Evolutionary conservation across 2,113 vertebrate species (phyloP), one percentile per base, ranked within the genome.

Genomic region (Myrmecophaga tridactyla): DNA sequence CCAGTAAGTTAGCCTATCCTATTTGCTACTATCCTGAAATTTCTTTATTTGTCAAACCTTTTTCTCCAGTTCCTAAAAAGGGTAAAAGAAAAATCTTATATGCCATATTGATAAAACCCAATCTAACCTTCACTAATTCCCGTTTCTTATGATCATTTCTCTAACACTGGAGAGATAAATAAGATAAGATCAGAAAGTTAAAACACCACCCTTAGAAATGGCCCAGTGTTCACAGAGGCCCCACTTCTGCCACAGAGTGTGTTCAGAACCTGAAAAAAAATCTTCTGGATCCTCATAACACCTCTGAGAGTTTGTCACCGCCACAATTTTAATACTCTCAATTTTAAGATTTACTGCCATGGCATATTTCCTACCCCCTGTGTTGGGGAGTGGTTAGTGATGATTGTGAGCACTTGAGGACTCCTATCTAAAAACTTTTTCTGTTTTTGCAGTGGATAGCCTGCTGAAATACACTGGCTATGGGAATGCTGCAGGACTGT

Each of bases 391-490:
- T 65, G 31, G 36, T 56, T 21, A 23, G 13, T 36, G 34, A 62
- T 62, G 76, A 60, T 36, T 31, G 36, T 69, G 43, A 34, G 43
- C 31, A n/a, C 70, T 46, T 29, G n/a, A 23, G 75, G 86, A 53
- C 41, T 27, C 89, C 75, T 92, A 34, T 92, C 97, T 97, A n/a
- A 96, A 96, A 80, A 31, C 92, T 90, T 96, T 17, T 90, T 98
- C 41, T 98, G 51, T 97, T 94, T 97, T 98, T 97, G 96, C 97
- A 99, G 99, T 99, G 81, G 99, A 99, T 96, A 99, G 99, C 97
- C 98, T 99, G 97, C 97, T 99, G 98, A 99, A 99, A 97, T 99
- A 99, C 94, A 99, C 99, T 0, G 99, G 99, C 62, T 99, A 99
- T 56, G 99, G 99, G 23, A 99, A 99, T 0, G 99, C 99, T 0